Base-by-base conservation (phyloP, 2,888 invertebrate genomes). In the Boloria euphrosyne region DNA sequence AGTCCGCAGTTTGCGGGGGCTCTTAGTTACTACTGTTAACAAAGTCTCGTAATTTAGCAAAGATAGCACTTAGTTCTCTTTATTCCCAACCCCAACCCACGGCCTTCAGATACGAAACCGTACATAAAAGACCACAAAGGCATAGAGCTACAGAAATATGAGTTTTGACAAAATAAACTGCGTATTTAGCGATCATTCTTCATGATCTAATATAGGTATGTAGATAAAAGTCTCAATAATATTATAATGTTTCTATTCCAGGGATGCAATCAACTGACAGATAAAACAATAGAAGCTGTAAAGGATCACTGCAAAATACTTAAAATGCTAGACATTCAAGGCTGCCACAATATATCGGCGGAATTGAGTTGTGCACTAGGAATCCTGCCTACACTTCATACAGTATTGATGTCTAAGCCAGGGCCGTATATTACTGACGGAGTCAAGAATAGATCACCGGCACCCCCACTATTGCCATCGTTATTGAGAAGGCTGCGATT, bases 181-280 rank as follows among this genome's bases (percentile, higher is more conserved):
- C 31, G 3, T 38, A 38, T 38, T 38, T 38, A 38, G 31, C 31
- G 31, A 38, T 38, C 7, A 38, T 38, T 38, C 2, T 10, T 38
- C 31, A 38, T 10, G 7, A 38, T 38, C 10, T 38, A 38, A 38
- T 38, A 2, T 38, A 2, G 22, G 22, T 38, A 2, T 38, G 31
- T 38, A 38, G 7, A 1, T 10, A 38, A 38, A 38, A 38, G 10
- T 10, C 10, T 38, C 31, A 31, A 38, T 38, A 38, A 38, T 38
- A 38, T 38, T 10, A 10, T 38, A 38, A 10, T 38, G 31, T 38
- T 38, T 38, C 22, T 14, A 54, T 90, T 90, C 18, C 89, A 94
- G 93, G 93, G 93, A 66, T 95, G 95, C 80, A 93, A 93, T 73
- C 92, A 93, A 75, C 80, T 95, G 31, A 94, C 95, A 1, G 93